phyloP scores from a whole-genome alignment of 2,113 vertebrate genomes.

The Mesoclemmys tuberculata region DNA sequence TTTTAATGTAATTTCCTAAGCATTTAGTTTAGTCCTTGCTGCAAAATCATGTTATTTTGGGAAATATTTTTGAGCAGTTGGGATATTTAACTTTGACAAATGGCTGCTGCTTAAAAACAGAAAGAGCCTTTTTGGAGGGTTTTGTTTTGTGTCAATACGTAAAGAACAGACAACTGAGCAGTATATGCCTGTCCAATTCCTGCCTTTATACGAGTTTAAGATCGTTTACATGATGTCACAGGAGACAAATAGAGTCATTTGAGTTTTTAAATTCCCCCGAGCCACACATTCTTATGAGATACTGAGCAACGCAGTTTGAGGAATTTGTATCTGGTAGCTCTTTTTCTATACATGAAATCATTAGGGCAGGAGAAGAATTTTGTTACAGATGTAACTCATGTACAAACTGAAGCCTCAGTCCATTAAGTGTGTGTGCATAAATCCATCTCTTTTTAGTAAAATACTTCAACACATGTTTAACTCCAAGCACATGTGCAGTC shows the following conservation, averaged over 20 bases:
- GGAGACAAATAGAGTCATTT: neutral
- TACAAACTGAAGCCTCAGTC: neutral
- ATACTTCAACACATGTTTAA: neutral
- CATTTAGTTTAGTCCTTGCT: constrained; percentile 33
- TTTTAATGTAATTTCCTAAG: constrained; percentile 35
- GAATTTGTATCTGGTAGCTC: neutral
- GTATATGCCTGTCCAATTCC: neutral
- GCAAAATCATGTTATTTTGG: neutral
- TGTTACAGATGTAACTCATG: neutral
- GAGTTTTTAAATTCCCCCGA: neutral
- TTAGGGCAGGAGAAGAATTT: neutral
- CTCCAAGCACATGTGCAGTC: neutral
- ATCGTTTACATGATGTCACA: neutral
- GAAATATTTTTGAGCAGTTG: neutral
- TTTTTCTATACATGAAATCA: neutral
- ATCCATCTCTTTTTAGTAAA: neutral
- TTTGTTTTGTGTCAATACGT: neutral
- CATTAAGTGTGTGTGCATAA: neutral
- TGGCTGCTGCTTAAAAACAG: neutral
- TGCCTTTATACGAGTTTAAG: neutral
- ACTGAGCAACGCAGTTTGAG: neutral
- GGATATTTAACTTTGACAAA: neutral
- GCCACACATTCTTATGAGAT: neutral
- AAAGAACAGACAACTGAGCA: neutral
- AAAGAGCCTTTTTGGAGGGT: neutral